These are phyloP conservation scores for Eriosoma lanigerum DNA, from an alignment of 1,140 invertebrate genomes.

Conservation along the genomic window DNA sequence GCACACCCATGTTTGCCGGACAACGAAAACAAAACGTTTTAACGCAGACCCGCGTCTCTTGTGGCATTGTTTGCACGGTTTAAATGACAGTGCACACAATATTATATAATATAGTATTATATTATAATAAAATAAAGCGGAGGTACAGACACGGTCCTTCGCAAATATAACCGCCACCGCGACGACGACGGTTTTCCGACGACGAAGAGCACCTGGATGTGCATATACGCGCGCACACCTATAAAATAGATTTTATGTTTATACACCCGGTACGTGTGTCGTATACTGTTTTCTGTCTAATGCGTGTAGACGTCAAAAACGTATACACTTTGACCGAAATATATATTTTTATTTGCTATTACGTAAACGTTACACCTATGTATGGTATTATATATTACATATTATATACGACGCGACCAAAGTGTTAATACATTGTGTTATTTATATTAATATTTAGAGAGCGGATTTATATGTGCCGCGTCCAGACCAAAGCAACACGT, in stretches of 20 bases:
- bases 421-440: no score
- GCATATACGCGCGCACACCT: not conserved
- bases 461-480: no score
- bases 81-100: slow-evolving; percentile 36
- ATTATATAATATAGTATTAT: no score
- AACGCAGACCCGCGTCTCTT: not conserved
- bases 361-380: no score
- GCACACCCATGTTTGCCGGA: slow-evolving; percentile 28
- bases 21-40: slow-evolving; percentile 29
- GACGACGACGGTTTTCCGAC: not conserved
- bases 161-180: slow-evolving; percentile 16
- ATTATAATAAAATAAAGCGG: no score
- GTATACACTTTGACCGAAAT: not conserved
- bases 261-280: not conserved
- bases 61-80: slow-evolving; percentile 39
- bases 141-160: slow-evolving; percentile 4
- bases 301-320: not conserved
- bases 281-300: not conserved
- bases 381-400: no score
- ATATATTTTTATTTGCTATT: slow-evolving; percentile 16
- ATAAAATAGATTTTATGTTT: not conserved
- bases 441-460: no score
- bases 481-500: no score
- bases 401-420: no score
- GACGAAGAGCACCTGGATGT: not conserved